phyloP scores from a whole-genome alignment of 2,113 vertebrate species.

The Myiagra hebetior region DNA sequence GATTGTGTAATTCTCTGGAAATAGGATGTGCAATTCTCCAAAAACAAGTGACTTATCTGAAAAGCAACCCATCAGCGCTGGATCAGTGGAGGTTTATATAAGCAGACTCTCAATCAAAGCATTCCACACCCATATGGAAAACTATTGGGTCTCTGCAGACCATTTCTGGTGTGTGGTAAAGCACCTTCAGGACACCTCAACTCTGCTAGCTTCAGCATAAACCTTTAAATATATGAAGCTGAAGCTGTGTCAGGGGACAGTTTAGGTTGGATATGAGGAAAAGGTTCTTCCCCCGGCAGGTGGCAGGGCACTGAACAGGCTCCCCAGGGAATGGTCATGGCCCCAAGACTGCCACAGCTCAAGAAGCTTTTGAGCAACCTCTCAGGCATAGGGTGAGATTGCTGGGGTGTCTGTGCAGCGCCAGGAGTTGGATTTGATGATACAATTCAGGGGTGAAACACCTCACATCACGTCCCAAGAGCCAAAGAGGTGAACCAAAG shows the following conservation, averaged over 20 bases:
- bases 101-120: not conserved
- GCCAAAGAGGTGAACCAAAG: not conserved
- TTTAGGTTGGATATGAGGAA: not conserved
- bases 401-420: not conserved
- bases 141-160: not conserved
- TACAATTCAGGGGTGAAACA: not conserved
- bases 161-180: not conserved
- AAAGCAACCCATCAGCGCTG: not conserved
- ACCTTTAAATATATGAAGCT: not conserved
- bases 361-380: not conserved
- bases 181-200: not conserved
- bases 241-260: not conserved
- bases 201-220: not conserved
- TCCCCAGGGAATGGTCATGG: not conserved
- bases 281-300: not conserved
- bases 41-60: not conserved
- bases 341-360: not conserved
- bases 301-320: not conserved
- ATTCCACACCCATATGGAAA: not conserved
- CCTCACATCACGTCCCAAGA: not conserved
- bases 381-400: not conserved
- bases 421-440: not conserved
- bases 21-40: not conserved
- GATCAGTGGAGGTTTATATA: rapidly evolving
- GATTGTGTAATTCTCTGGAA: not conserved